Evolutionary conservation across 1,140 invertebrate genomes (phyloP), one percentile per base, ranked within the genome.

Genomic region (Lerema accius): DNA sequence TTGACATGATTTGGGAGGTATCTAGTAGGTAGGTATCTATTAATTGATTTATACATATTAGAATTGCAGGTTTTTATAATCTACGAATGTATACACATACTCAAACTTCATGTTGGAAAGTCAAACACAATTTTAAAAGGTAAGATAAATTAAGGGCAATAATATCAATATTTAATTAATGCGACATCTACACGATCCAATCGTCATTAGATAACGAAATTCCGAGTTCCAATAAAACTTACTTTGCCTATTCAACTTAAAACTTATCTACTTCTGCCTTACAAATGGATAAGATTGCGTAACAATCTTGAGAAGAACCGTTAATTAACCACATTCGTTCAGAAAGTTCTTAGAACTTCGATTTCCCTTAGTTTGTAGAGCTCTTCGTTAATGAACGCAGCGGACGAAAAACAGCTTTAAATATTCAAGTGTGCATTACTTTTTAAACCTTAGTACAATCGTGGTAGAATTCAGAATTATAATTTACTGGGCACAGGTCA

Each of bases 261-360:
- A 56, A 56, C 40, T 56, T 56, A 32, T 40, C 53, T 23, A 23
- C 50, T 19, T 53, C 43, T 35, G n/a, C 9, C 17, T 45, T 14
- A 46, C 64, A 49, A 62, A 56, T 73, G 67, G 63, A 28, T 65
- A 65, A 73, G 66, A 82, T 82, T 83, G 56, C 58, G 62, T 71
- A 84, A 79, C 67, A 78, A 72, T 70, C 63, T 76, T 76, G 42
- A 71, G 68, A 75, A 80, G 72, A 71, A 68, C 69, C 76, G 72
- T 77, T 80, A 80, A 80, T 80, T 80, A 84, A 80, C 73, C 72
- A 81, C 75, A 80, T 78, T 83, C 74, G 76, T 80, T 76, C 64
- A 51, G 67, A 71, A 82, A 80, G 53, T 88, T 83, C 71, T 76
- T 35, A 66, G 71, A 81, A 85, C 66, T 78, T 80, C 49, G 68